Evolutionary conservation across 2,113 vertebrate species (phyloP).

Genomic region (Sus scrofa): DNA sequence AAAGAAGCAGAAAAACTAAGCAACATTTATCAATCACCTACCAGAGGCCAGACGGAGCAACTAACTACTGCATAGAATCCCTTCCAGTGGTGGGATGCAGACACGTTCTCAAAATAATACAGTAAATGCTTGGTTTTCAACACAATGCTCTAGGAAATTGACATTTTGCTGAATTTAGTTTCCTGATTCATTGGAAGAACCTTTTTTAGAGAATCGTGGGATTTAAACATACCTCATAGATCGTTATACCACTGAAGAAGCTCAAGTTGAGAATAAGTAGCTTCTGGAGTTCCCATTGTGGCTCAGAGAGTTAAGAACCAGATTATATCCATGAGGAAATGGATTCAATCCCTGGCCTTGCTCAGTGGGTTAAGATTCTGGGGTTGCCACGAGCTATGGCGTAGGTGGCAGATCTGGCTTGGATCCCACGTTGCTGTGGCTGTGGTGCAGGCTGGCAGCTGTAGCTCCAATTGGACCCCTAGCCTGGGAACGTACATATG

Average conservation of each 20-base stretch:
- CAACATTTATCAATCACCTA: rapidly evolving
- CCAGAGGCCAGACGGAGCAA: background rate
- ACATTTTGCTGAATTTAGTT: background rate
- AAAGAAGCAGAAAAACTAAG: background rate
- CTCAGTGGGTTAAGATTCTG: no score
- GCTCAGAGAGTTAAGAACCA: no score
- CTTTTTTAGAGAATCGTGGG: background rate
- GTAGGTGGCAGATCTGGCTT: no score
- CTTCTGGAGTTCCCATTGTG: background rate
- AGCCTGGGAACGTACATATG: no score
- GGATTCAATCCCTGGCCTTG: no score
- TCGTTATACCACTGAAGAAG: background rate
- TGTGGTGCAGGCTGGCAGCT: no score
- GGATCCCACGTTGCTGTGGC: no score
- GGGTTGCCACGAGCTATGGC: no score
- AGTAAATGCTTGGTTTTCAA: background rate
- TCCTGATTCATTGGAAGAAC: background rate
- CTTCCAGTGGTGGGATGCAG: background rate
- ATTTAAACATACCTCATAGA: background rate
- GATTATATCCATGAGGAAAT: no score
- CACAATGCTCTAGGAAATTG: background rate
- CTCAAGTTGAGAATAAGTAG: background rate
- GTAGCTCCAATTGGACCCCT: no score
- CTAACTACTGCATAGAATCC: background rate
- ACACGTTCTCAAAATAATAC: background rate